Evolutionary conservation across 53 echinoderm and acorn worm genomes (phyloP).

Genomic region (Henricia sp.): DNA sequence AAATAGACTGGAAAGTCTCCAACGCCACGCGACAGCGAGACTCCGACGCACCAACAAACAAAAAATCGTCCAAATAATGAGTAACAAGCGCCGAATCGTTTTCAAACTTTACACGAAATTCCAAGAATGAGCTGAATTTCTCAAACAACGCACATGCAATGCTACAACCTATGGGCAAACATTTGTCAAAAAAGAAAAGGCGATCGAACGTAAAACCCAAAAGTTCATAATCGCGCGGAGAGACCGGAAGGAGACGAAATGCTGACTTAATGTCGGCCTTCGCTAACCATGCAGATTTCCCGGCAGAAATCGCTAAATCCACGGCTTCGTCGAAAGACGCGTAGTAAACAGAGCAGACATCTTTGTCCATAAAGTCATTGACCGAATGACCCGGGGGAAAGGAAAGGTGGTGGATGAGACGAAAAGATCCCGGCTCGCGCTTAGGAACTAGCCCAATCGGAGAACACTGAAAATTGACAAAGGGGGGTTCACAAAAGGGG

Average conservation of each 20-base stretch:
- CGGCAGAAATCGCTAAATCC: not conserved
- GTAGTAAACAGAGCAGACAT: constrained; percentile 34
- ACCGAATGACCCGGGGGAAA: constrained; percentile 46
- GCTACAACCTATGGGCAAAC: constrained; percentile 58
- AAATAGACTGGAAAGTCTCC: not conserved
- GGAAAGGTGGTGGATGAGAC: constrained; percentile 61
- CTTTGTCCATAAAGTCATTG: constrained; percentile 49
- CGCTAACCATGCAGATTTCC: constrained; percentile 32
- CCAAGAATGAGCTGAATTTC: constrained; percentile 54
- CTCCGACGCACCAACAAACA: no score
- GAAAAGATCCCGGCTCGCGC: constrained; percentile 33
- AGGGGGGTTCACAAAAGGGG: constrained; percentile 23
- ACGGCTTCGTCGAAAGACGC: constrained; percentile 36
- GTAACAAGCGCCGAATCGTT: not conserved
- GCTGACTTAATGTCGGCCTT: constrained; percentile 65
- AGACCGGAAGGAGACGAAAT: constrained; percentile 49
- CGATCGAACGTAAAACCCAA: constrained; percentile 49
- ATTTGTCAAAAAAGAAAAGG: constrained; percentile 50
- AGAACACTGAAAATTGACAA: constrained; percentile 1
- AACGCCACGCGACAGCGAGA: no score
- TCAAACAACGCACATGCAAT: constrained; percentile 47
- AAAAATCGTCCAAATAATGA: no score
- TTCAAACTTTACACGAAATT: constrained; percentile 9
- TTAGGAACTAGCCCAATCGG: constrained; percentile 46
- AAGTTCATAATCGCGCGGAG: constrained; percentile 49